phyloP scores from a whole-genome alignment of 2,888 invertebrate species.

The Amblyteles armatorius region DNA sequence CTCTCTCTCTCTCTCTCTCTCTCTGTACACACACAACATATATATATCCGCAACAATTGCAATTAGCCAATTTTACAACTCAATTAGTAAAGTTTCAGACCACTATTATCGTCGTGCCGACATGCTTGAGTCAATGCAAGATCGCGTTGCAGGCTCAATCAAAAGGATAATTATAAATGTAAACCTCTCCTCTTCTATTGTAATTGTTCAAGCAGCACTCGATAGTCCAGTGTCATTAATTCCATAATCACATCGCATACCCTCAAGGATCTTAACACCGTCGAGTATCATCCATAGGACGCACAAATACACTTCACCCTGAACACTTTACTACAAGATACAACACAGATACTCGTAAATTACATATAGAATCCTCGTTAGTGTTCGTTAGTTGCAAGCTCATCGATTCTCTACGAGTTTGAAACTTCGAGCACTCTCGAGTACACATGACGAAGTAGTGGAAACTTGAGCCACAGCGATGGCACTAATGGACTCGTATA shows the following conservation, averaged over 20 bases:
- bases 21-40: neutral
- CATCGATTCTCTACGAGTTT: slow-evolving; percentile 43
- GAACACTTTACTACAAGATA: neutral
- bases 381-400: slow-evolving; percentile 5
- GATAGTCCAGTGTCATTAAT: neutral
- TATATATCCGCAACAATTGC: neutral
- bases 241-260: neutral
- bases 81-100: neutral
- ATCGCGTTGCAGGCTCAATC: no score
- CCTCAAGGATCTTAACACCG: neutral
- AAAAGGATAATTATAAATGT: no score
- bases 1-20: neutral
- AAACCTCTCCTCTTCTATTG: neutral
- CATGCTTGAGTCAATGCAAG: no score
- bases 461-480: neutral
- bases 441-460: neutral
- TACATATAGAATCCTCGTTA: slow-evolving; percentile 9
- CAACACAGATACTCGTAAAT: slow-evolving; percentile 33
- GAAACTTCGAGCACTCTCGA: slow-evolving; percentile 23
- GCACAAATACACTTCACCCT: neutral
- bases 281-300: neutral
- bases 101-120: no score
- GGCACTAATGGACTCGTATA: neutral
- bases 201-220: neutral
- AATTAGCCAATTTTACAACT: neutral